A percentile compares a stretch with the other conserved stretches of the same genome.
Conservation (phyloP, 2,113 vertebrate species). For the Sterna hirundo region DNA sequence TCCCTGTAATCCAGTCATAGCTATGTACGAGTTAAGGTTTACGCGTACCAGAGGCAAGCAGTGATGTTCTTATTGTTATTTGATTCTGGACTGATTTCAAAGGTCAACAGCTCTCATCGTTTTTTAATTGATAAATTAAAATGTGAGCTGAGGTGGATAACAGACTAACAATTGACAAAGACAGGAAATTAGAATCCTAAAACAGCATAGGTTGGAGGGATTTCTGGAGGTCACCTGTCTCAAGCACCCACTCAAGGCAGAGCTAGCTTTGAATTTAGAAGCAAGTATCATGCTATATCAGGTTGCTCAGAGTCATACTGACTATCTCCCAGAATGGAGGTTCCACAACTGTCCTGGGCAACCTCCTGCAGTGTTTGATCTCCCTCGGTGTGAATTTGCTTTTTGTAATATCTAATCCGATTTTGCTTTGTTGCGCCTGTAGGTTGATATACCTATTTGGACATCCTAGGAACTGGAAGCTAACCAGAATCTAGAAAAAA, state of each 20-base stretch:
- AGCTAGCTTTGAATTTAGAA: background rate
- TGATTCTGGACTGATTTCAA: background rate
- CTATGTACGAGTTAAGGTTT: background rate
- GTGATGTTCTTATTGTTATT: background rate
- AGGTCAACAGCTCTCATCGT: background rate
- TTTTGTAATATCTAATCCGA: background rate
- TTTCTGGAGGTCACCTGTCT: background rate
- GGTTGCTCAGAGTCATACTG: background rate
- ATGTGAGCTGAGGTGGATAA: background rate
- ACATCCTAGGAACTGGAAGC: background rate
- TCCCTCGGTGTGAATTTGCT: background rate
- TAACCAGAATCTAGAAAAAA: background rate
- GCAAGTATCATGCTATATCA: accelerated
- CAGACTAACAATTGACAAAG: background rate
- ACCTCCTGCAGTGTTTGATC: background rate
- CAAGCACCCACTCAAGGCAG: background rate
- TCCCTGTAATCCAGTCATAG: background rate
- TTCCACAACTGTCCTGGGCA: background rate
- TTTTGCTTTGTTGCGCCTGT: background rate
- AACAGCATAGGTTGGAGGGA: background rate
- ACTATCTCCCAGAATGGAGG: background rate
- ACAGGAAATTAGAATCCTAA: background rate
- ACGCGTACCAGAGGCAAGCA: background rate
- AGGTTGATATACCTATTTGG: background rate
- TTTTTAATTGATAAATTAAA: background rate